These are phyloP conservation scores for Chromobotia macracanthus DNA, from an alignment of 2,797 vertebrate species.

Conservation along the genomic window DNA sequence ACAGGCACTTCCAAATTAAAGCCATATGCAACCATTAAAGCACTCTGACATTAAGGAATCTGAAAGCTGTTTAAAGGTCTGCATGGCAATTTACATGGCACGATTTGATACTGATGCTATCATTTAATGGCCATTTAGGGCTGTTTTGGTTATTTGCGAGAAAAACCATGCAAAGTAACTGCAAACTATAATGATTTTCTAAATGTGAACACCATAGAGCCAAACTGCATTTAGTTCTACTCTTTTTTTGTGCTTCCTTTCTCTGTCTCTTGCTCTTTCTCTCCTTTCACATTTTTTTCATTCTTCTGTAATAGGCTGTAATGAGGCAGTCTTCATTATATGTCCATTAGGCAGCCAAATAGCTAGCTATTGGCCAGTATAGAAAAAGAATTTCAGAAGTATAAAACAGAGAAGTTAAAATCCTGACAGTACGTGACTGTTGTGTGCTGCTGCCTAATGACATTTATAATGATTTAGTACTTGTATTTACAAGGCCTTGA, in stretches of 20 bases:
- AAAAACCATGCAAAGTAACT: slow-evolving; percentile 22
- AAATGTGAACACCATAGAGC: slow-evolving; percentile 14
- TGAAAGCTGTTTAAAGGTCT: slow-evolving; percentile 10
- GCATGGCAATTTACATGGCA: slow-evolving; percentile 2
- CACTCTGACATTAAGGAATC: slow-evolving; percentile 25
- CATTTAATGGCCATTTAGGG: slow-evolving; percentile 34
- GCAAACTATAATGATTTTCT: slow-evolving; percentile 21
- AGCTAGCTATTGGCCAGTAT: slow-evolving; percentile 64
- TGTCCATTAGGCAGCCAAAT: slow-evolving; percentile 61
- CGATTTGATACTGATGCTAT: slow-evolving; percentile 13
- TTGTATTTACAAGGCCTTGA: slow-evolving; percentile 27
- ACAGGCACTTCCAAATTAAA: slow-evolving; percentile 57
- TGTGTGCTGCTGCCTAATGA: slow-evolving; percentile 46
- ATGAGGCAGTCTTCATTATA: slow-evolving; percentile 62
- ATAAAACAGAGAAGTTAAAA: slow-evolving; percentile 60
- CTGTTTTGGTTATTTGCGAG: slow-evolving; percentile 20
- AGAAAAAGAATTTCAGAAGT: slow-evolving; percentile 57
- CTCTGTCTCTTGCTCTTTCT: not conserved
- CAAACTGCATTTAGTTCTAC: slow-evolving; percentile 7
- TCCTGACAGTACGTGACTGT: slow-evolving; percentile 60
- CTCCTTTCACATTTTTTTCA: slow-evolving; percentile 57
- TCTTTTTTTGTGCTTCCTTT: not conserved
- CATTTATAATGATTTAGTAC: slow-evolving; percentile 32
- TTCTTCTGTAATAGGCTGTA: slow-evolving; percentile 63
- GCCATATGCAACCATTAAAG: slow-evolving; percentile 51